Percentiles rank a stretch among this genome's conserved stretches.
Evolutionary conservation across 2,113 vertebrate genomes (phyloP).

Genomic region (Todiramphus saurophagus): DNA sequence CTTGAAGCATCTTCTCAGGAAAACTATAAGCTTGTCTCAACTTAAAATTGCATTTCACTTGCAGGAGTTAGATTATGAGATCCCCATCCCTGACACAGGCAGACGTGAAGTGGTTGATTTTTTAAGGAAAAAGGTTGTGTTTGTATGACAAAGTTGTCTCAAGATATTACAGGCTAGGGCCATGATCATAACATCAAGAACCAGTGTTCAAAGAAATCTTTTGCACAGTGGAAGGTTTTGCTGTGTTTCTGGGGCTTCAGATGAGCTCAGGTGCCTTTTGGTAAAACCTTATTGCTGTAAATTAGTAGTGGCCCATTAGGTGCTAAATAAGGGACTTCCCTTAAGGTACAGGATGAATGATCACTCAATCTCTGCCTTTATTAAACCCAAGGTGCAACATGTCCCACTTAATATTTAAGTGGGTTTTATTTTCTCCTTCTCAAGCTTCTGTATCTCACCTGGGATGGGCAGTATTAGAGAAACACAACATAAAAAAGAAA

Average conservation of each 20-base stretch:
- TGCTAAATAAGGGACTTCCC: neutral
- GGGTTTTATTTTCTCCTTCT: neutral
- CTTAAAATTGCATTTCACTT: neutral
- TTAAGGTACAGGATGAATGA: neutral
- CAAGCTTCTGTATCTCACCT: neutral
- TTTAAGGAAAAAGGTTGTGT: neutral
- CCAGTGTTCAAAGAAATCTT: neutral
- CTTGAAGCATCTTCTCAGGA: neutral
- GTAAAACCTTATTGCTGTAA: neutral
- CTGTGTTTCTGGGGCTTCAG: neutral
- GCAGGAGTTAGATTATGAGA: neutral
- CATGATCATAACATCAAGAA: neutral
- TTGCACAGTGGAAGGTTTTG: neutral
- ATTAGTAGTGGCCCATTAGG: neutral
- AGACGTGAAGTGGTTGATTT: rapidly evolving
- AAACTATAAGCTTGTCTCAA: neutral
- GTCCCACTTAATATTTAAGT: neutral
- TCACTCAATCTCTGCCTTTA: neutral
- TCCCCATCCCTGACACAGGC: neutral
- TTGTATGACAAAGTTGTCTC: neutral
- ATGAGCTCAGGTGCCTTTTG: neutral
- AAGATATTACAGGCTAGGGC: neutral
- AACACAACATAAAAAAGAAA: neutral
- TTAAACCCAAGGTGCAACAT: rapidly evolving
- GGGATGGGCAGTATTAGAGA: neutral